Base-by-base conservation (phyloP, 2,113 vertebrate genomes). In the Jaculus jaculus region DNA sequence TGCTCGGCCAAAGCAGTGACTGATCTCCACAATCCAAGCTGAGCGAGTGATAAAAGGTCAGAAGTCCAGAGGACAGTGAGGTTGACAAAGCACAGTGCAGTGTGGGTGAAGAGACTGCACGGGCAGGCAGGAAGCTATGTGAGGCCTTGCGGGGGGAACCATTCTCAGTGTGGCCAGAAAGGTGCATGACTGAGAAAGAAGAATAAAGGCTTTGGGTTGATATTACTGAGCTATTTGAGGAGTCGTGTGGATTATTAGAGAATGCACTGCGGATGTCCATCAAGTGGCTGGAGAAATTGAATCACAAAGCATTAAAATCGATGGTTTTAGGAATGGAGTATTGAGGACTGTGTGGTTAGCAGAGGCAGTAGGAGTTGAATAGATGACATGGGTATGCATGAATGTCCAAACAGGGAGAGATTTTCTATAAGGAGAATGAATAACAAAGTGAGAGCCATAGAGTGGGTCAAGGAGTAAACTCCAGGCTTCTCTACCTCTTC, bases 301-400 rank as follows among this genome's bases (percentile, higher is more conserved):
- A 61, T 61, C 58, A 47, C 54, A 71, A 80, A 28, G 84, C 28
- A 85, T 47, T 8, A 84, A 74, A 71, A 51, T 39, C 18, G 9
- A 2, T 32, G 68, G 54, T 61, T 75, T 95, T 24, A 17, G 39
- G 28, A 8, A 77, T 4, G 68, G 26, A 71, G 42, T 58, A 18
- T 12, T 4, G 9, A 81, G 18, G 18, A 63, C 21, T 42, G 5
- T 63, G 30, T 0, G 24, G 24, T 39, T 34, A 32, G 74, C 15
- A 5, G n/a, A n/a, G 47, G 80, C 26, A 21, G 37, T 32, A 54
- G 10, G 21, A 32, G 2, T 1, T 21, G 2, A 3, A 6, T 0
- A 37, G 77, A 77, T 65, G 51, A 32, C 18, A 26, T 66, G 30
- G 34, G 42, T 2, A 60, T 3, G 30, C 3, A 34, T 8, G 24